Conservation (phyloP, 2,797 vertebrate genomes). For the Clarias laeviceps region DNA sequence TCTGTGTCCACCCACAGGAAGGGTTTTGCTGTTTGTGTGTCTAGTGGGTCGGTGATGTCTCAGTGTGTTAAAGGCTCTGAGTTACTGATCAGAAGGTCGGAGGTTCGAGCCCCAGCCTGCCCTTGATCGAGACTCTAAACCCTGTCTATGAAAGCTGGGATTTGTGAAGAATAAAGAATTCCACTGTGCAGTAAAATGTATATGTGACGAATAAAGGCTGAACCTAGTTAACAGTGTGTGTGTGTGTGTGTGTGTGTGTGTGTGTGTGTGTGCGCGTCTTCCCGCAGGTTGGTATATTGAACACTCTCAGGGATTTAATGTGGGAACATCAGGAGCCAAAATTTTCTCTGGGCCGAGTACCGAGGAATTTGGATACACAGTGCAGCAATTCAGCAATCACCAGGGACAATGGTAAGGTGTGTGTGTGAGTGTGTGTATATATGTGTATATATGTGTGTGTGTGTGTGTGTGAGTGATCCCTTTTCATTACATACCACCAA, state of each 20-base stretch:
- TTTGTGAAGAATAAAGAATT: no score
- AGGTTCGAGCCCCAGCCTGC: no score
- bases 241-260: neutral
- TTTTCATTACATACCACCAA: neutral
- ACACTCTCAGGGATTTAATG: slow-evolving; percentile 51
- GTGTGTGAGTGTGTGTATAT: neutral
- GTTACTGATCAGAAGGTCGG: no score
- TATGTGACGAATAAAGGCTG: no score
- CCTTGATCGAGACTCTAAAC: no score
- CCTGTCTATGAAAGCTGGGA: no score
- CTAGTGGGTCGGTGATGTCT: no score
- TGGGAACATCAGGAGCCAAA: slow-evolving; percentile 55
- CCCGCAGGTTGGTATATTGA: slow-evolving; percentile 48
- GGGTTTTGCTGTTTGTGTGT: neutral
- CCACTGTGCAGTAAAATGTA: no score
- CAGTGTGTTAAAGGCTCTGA: neutral
- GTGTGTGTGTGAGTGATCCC: slow-evolving; percentile 9
- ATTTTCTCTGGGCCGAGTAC: slow-evolving; percentile 44
- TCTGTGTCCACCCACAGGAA: neutral
- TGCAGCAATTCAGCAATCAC: slow-evolving; percentile 57
- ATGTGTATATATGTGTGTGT: slow-evolving; percentile 15
- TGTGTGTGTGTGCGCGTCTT: slow-evolving; percentile 28
- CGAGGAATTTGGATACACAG: slow-evolving; percentile 61
- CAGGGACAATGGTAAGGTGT: slow-evolving; percentile 58
- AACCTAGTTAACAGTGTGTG: neutral